These are phyloP conservation scores for Delichon dasypus DNA, from an alignment of 2,797 vertebrate genomes.

Conservation along the genomic window DNA sequence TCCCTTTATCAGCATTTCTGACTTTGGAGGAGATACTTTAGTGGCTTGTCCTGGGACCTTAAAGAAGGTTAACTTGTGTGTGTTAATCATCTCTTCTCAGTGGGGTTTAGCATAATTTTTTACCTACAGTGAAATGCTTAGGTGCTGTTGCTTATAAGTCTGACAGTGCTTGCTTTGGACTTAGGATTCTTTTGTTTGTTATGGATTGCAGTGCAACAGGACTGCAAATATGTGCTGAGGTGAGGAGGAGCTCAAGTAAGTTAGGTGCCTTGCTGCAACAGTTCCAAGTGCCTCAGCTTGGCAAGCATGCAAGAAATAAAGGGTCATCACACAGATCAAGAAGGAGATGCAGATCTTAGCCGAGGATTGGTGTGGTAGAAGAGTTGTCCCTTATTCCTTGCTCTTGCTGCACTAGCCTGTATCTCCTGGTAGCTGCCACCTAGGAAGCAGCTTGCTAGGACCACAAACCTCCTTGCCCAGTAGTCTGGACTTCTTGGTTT, in stretches of 20 bases:
- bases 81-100: background rate
- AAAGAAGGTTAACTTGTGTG: background rate
- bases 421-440: background rate
- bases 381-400: background rate
- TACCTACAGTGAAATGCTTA: background rate
- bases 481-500: background rate
- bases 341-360: background rate
- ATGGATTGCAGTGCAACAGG: background rate
- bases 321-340: background rate
- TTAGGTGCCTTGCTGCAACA: background rate
- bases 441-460: background rate
- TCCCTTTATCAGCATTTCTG: background rate
- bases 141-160: background rate
- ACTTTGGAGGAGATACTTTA: background rate
- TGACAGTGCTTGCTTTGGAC: background rate
- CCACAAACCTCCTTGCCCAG: background rate
- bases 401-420: background rate
- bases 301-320: background rate
- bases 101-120: background rate
- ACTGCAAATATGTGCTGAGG: background rate
- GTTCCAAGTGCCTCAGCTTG: background rate
- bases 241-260: background rate
- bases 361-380: background rate
- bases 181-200: background rate
- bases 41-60: background rate